Conservation (phyloP, 2,113 vertebrate genomes). For the Orientallactaga bullata region DNA sequence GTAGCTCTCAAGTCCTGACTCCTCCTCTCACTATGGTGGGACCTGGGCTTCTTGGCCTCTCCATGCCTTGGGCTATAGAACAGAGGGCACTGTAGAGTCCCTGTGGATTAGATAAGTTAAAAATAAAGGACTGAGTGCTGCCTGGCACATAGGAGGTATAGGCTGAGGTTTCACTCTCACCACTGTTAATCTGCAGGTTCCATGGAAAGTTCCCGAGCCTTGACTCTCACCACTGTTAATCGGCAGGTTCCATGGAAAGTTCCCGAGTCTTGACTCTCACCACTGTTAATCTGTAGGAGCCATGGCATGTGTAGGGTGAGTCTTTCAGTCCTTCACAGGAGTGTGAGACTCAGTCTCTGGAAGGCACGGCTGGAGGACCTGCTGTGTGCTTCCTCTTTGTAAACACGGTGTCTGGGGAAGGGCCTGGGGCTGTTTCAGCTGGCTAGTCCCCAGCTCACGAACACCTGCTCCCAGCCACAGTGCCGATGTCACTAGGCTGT, state of each 20-base stretch:
- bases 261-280: too few species aligned
- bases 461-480: neutral
- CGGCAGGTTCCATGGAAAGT: neutral
- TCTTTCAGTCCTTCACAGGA: neutral
- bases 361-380: neutral
- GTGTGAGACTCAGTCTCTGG: neutral
- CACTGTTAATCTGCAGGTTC: neutral
- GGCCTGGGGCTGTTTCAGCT: neutral
- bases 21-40: neutral
- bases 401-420: neutral
- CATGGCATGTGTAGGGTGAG: neutral
- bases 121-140: neutral
- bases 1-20: neutral
- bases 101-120: neutral
- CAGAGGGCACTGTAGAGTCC: neutral
- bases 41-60: neutral
- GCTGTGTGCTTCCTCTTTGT: neutral
- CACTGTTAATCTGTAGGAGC: neutral
- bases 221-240: neutral
- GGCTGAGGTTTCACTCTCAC: neutral
- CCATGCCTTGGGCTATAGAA: neutral
- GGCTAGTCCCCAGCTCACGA: constrained; percentile 35
- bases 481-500: constrained; percentile 37
- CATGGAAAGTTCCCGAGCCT: neutral
- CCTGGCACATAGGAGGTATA: neutral